phyloP scores from a whole-genome alignment of 2,888 invertebrate genomes.

The Drosophila kambysellisi region DNA sequence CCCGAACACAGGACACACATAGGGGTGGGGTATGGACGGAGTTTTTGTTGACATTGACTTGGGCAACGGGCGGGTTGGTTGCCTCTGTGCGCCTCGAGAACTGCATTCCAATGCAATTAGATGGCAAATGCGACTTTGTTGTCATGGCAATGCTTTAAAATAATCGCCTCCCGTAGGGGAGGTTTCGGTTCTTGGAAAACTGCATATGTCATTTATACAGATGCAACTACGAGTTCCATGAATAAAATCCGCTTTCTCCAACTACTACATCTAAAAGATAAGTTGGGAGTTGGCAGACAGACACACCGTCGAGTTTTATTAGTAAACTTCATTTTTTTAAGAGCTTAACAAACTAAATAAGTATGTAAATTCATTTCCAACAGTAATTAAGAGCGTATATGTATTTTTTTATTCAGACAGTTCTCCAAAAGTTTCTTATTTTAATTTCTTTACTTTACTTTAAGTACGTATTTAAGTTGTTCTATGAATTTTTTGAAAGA shows the following conservation, averaged over 20 bases:
- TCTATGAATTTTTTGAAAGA: neutral
- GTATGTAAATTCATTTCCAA: constrained; percentile 9
- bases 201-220: constrained; percentile 51
- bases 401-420: neutral
- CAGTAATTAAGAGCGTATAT: neutral
- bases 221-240: constrained; percentile 5
- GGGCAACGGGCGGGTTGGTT: constrained; percentile 51
- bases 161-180: constrained; percentile 54
- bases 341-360: constrained; percentile 18
- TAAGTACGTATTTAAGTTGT: neutral
- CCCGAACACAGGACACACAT: constrained; percentile 23
- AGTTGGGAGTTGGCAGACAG: constrained; percentile 15
- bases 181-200: constrained; percentile 69
- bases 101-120: constrained; percentile 76
- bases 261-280: constrained; percentile 2
- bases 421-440: neutral
- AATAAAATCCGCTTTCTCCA: constrained; percentile 22
- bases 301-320: neutral
- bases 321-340: constrained; percentile 17
- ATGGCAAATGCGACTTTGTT: constrained; percentile 55
- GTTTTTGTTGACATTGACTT: constrained; percentile 74
- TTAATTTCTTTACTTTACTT: neutral
- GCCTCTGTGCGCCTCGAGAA: constrained; percentile 30
- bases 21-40: constrained; percentile 56
- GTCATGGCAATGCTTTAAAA: constrained; percentile 45